Evolutionary conservation across 2,888 invertebrate species (phyloP).

Genomic region (Drosophila greeni): DNA sequence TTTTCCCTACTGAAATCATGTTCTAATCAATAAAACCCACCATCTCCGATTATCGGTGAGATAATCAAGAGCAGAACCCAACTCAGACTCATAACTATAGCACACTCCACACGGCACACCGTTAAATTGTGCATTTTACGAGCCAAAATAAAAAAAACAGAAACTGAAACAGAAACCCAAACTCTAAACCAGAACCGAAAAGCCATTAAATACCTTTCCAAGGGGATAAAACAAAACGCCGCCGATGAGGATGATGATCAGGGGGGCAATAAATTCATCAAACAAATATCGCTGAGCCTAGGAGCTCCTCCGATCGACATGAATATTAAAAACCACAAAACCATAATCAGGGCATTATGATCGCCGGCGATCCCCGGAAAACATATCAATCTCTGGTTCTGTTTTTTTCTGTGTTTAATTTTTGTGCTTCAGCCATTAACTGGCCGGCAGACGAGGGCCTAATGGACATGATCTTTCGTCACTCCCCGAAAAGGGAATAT

Average conservation of each 20-base stretch:
- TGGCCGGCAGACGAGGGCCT: conserved; percentile 61
- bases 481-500: conserved; percentile 60
- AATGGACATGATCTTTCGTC: conserved; percentile 74
- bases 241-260: conserved; percentile 56
- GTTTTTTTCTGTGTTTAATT: conserved; percentile 9
- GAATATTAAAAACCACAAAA: conserved; percentile 72
- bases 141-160: conserved; percentile 18
- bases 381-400: conserved; percentile 63
- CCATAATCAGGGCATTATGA: conserved; percentile 72
- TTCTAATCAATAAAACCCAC: conserved; percentile 50
- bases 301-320: conserved; percentile 54
- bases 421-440: conserved; percentile 60
- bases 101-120: conserved; percentile 53
- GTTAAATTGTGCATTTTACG: conserved; percentile 66
- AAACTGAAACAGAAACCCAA: conserved; percentile 3
- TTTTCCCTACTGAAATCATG: too few relatives aligned
- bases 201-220: conserved; percentile 55
- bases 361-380: conserved; percentile 49
- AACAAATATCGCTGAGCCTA: conserved; percentile 62
- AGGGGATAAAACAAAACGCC: conserved; percentile 64
- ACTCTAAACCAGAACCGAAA: conserved; percentile 8
- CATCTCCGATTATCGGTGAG: conserved; percentile 42
- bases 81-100: conserved; percentile 33
- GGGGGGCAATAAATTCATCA: conserved; percentile 70
- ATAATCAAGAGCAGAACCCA: conserved; percentile 44